Base-by-base conservation (phyloP, 2,797 vertebrate genomes). In the Phataginus tetradactyla region DNA sequence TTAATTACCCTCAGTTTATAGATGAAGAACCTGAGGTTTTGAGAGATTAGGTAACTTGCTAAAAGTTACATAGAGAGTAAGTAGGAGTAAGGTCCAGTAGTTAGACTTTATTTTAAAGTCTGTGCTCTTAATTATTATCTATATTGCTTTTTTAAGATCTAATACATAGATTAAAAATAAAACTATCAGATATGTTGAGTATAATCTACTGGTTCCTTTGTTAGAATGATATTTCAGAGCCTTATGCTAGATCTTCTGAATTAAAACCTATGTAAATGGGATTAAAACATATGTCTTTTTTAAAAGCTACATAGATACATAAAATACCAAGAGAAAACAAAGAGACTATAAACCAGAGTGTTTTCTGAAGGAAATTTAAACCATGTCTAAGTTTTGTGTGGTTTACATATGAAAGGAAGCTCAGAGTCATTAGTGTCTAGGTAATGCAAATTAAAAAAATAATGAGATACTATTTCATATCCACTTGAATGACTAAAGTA, bases 281-380 rank as follows among this genome's bases (percentile, higher is more conserved):
- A 80, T 13, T 64, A 80, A 74, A 63, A 4, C n/a, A 11, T 71
- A 18, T 25, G 4, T 72, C 1, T 3, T 55, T 84, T 90, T 74
- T 69, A 64, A 72, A 77, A 77, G 3, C 45, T 77, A 37, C 9
- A 17, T 18, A 37, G 5, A 15, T 81, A 3, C 94, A 34, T 64
- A 78, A 93, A 89, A 71, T 92, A 13, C 12, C 15, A 55, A 34
- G 4, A 6, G 2, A 80, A 87, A 71, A n/a, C 4, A 93, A 34
- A 39, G 49, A 51, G 12, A 45, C 11, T 71, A 39, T 53, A 64
- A 39, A 55, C 27, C 9, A 37, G 39, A 53, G 34, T 91, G 8
- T 80, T 81, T 96, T 85, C 55, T 88, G 32, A 72, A 90, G n/a
- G 29, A 64, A 3, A 55, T 77, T 66, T 88, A 85, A 87, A 37